Evolutionary conservation across 1,140 invertebrate genomes (phyloP).

Genomic region (Camponotus vicinus): DNA sequence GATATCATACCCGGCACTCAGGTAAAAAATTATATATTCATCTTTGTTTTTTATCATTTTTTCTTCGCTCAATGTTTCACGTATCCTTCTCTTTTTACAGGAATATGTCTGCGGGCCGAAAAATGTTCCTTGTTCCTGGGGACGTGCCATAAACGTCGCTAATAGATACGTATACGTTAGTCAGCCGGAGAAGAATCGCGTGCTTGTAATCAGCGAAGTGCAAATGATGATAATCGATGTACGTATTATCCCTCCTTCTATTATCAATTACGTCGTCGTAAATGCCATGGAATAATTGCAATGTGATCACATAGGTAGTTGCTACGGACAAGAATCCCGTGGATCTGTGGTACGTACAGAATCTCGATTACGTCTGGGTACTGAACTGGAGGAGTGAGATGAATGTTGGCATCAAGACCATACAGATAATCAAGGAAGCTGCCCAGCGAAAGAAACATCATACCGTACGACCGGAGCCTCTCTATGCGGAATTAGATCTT

Average conservation of each 20-base stretch:
- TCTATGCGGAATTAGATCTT: conserved; percentile 93
- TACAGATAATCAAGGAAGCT: conserved; percentile 92
- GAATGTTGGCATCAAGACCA: conserved; percentile 90
- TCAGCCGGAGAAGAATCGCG: conserved; percentile 91
- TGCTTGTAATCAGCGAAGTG: conserved; percentile 91
- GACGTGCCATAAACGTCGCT: conserved; percentile 91
- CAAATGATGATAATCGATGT: conserved; percentile 92
- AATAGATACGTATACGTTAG: conserved; percentile 92
- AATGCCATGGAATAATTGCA: background rate
- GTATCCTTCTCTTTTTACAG: conserved; percentile 78
- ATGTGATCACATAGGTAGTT: conserved; percentile 87
- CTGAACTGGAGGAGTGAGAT: conserved; percentile 90
- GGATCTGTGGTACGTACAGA: conserved; percentile 90
- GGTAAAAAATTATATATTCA: conserved; percentile 80
- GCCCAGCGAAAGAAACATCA: conserved; percentile 92
- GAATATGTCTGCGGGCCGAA: conserved; percentile 91
- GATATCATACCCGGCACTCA: conserved; percentile 92
- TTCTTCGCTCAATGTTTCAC: background rate
- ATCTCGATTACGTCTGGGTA: conserved; percentile 93
- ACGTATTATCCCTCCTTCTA: conserved; percentile 74
- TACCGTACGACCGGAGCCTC: conserved; percentile 92
- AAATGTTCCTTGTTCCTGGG: conserved; percentile 90
- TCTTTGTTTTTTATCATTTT: background rate
- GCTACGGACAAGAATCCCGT: conserved; percentile 92
- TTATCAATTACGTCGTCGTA: background rate